Conservation (phyloP, 2,888 invertebrate species). For the Meloe dianella region DNA sequence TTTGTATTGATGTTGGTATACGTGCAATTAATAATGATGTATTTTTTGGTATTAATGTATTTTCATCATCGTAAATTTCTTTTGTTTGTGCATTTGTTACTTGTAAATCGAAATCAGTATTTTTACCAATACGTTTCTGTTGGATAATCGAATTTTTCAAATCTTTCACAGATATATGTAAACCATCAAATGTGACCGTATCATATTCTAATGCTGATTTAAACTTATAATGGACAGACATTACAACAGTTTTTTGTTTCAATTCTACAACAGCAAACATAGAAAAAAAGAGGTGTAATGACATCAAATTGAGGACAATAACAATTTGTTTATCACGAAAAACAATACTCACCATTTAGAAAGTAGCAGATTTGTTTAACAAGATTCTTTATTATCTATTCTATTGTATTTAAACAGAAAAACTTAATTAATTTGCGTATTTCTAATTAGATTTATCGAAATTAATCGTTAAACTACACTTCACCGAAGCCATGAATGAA, state of each 20-base stretch:
- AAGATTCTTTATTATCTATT: not conserved
- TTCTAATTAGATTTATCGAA: not conserved
- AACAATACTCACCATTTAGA: not conserved
- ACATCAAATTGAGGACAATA: not conserved
- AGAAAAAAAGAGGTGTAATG: not conserved
- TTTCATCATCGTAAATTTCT: constrained; percentile 94
- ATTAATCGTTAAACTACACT: not conserved
- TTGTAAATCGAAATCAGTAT: constrained; percentile 93
- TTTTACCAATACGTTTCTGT: constrained; percentile 93
- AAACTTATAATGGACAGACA: constrained; percentile 99
- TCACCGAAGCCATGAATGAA: not conserved
- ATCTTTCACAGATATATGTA: constrained; percentile 94
- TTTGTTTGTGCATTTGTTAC: constrained; percentile 97
- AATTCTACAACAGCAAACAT: not conserved
- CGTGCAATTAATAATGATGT: constrained; percentile 94
- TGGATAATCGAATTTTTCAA: constrained; percentile 93
- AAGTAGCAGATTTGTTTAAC: not conserved
- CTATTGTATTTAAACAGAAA: not conserved
- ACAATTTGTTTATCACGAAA: not conserved
- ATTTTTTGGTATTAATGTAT: constrained; percentile 93
- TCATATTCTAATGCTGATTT: constrained; percentile 96
- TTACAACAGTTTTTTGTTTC: constrained; percentile 51
- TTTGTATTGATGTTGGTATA: constrained; percentile 82
- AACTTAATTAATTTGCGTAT: not conserved
- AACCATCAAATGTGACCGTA: constrained; percentile 95